phyloP scores from a whole-genome alignment of 2,797 vertebrate species.

The Pelobates cultripes region DNA sequence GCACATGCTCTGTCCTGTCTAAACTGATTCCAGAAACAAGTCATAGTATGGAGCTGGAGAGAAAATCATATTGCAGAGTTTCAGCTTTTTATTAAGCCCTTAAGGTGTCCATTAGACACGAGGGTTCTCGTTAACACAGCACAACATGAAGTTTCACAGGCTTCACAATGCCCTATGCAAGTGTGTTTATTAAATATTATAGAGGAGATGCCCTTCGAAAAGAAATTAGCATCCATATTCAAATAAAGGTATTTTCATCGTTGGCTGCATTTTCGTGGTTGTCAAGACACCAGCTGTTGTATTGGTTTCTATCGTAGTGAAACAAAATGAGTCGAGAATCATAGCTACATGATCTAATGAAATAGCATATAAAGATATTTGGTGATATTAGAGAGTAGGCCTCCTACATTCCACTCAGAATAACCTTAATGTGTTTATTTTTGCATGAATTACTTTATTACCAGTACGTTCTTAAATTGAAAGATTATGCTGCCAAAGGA shows the following conservation, averaged over 20 bases:
- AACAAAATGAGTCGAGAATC: slow-evolving; percentile 46
- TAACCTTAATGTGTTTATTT: slow-evolving; percentile 21
- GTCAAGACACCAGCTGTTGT: slow-evolving; percentile 51
- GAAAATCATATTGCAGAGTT: slow-evolving; percentile 18
- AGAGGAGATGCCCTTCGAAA: neutral
- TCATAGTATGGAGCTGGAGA: neutral
- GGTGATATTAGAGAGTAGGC: slow-evolving; percentile 45
- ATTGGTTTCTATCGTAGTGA: slow-evolving; percentile 35
- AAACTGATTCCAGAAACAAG: slow-evolving; percentile 14
- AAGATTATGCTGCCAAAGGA: slow-evolving; percentile 3
- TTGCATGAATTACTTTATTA: slow-evolving; percentile 21
- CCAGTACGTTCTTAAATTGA: slow-evolving; percentile 8
- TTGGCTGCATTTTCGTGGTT: slow-evolving; percentile 50
- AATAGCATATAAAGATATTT: slow-evolving; percentile 40
- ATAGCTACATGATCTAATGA: slow-evolving; percentile 47
- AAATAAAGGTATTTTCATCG: slow-evolving; percentile 51
- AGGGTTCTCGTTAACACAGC: slow-evolving; percentile 14
- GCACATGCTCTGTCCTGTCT: neutral
- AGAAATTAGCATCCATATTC: slow-evolving; percentile 43
- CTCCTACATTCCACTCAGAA: slow-evolving; percentile 40
- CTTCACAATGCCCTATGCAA: slow-evolving; percentile 29
- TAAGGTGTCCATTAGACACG: slow-evolving; percentile 23
- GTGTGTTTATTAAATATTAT: slow-evolving; percentile 53
- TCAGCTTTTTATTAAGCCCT: slow-evolving; percentile 8
- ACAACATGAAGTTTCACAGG: slow-evolving; percentile 27